These are phyloP conservation scores for Emydoidea blandingii DNA, from an alignment of 2,797 vertebrate species.

Conservation along the genomic window DNA sequence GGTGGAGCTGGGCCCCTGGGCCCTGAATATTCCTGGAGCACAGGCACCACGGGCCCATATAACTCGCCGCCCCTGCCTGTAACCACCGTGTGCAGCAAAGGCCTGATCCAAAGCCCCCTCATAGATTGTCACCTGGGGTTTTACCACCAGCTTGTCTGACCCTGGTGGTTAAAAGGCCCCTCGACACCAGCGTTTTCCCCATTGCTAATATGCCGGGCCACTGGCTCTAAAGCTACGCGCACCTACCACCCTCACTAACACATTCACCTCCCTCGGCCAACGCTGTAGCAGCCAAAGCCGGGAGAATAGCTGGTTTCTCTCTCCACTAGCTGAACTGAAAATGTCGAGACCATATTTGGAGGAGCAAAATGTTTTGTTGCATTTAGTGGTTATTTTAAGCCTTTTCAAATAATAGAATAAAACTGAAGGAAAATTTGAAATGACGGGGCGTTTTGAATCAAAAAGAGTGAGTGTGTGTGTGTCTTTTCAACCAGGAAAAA, in stretches of 20 bases:
- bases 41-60: too few species aligned
- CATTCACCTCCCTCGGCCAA: too few species aligned
- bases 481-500: neutral
- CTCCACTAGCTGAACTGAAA: neutral
- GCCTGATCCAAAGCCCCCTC: neutral
- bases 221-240: neutral
- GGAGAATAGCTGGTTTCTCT: neutral
- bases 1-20: too few species aligned
- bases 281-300: neutral
- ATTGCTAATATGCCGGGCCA: neutral
- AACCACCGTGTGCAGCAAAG: neutral
- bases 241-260: rapidly evolving
- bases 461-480: neutral
- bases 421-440: neutral
- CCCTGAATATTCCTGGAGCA: too few species aligned
- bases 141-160: neutral
- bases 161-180: neutral
- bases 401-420: neutral
- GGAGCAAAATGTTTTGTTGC: neutral
- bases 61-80: neutral
- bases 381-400: neutral
- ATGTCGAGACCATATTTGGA: neutral
- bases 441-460: neutral
- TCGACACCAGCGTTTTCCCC: neutral
- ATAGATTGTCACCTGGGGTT: neutral